Evolutionary conservation across 2,113 vertebrate species (phyloP).

Genomic region (Nothocercus julius): DNA sequence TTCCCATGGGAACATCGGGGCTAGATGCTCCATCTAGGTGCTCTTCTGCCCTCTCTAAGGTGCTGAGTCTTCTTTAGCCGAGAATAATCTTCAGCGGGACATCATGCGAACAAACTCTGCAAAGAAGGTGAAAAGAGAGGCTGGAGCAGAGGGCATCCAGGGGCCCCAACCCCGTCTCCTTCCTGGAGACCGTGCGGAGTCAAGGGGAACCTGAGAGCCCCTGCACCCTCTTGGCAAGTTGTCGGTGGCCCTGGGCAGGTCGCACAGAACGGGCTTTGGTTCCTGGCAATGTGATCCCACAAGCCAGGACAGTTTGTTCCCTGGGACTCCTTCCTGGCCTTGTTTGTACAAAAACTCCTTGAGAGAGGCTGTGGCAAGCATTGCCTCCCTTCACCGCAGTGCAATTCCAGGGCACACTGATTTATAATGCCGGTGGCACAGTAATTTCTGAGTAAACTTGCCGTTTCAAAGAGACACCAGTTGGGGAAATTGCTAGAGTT

Average conservation of each 20-base stretch:
- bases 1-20: slow-evolving; percentile 64
- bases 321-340: neutral
- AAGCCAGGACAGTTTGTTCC: neutral
- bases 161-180: neutral
- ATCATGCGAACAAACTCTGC: slow-evolving; percentile 97
- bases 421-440: neutral
- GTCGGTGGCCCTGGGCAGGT: neutral
- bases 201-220: neutral
- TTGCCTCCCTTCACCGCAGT: neutral
- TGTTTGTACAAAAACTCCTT: neutral
- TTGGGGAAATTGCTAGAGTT: neutral
- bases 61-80: slow-evolving; percentile 59
- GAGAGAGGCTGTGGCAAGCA: neutral
- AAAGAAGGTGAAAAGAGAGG: slow-evolving; percentile 17
- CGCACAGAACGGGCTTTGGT: neutral
- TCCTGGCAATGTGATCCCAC: neutral
- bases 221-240: neutral
- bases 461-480: neutral
- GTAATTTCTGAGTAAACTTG: neutral
- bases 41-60: slow-evolving; percentile 69
- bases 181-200: neutral
- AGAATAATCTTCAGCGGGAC: slow-evolving; percentile 86
- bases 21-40: slow-evolving; percentile 61
- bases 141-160: neutral
- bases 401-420: neutral